Percentiles rank a stretch among this genome's conserved stretches.
Conservation (phyloP, 1,140 invertebrate species). For the Drosophila melanica region DNA sequence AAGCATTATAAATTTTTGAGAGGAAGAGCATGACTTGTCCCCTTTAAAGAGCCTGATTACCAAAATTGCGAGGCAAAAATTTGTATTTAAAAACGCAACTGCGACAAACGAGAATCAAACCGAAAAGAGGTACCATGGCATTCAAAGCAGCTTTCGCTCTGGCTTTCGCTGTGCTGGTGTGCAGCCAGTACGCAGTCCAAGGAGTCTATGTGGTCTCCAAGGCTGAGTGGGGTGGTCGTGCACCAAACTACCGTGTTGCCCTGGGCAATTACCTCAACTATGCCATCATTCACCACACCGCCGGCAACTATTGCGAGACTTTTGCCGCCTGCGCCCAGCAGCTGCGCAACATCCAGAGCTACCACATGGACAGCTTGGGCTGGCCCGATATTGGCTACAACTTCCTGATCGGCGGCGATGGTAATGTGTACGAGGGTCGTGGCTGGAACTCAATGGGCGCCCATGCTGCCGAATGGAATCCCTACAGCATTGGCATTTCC, state of each 20-base stretch:
- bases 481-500: slow-evolving; percentile 87
- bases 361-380: slow-evolving; percentile 85
- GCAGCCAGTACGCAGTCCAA: slow-evolving; percentile 53
- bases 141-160: slow-evolving; percentile 46
- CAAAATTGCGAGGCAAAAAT: neutral
- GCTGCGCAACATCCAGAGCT: slow-evolving; percentile 85
- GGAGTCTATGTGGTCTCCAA: slow-evolving; percentile 84
- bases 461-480: slow-evolving; percentile 88
- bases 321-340: slow-evolving; percentile 84
- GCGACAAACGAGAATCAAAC: neutral
- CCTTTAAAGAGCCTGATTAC: slow-evolving; percentile 30
- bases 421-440: slow-evolving; percentile 87
- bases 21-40: neutral
- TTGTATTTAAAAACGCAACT: slow-evolving; percentile 38
- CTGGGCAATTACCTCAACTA: slow-evolving; percentile 86
- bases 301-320: slow-evolving; percentile 85
- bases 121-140: slow-evolving; percentile 37
- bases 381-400: slow-evolving; percentile 90
- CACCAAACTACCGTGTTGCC: slow-evolving; percentile 84
- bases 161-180: slow-evolving; percentile 46
- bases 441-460: slow-evolving; percentile 88
- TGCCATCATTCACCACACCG: slow-evolving; percentile 90
- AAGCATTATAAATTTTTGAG: slow-evolving; percentile 7
- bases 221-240: slow-evolving; percentile 86
- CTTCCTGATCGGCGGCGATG: slow-evolving; percentile 85